Conservation (phyloP, 2,888 invertebrate genomes). For the Antheraea yamamai region DNA sequence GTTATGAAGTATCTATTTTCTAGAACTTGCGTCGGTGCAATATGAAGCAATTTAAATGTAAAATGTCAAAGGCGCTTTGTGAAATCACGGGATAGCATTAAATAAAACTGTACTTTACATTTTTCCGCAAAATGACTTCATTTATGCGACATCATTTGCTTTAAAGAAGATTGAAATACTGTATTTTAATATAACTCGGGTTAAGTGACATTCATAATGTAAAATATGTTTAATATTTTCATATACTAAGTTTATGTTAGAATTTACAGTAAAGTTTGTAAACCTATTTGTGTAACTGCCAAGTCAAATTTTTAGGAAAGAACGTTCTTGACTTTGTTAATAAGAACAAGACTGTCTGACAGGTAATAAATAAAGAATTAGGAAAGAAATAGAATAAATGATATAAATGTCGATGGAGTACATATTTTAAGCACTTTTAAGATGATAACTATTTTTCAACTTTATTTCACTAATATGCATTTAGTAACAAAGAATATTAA, state of each 20-base stretch:
- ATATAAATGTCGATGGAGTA: neutral
- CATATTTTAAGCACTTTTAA: neutral
- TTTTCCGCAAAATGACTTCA: neutral
- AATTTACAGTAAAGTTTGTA: no score
- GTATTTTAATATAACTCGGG: neutral
- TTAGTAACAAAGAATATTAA: no score
- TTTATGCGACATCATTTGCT: neutral
- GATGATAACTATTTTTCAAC: neutral
- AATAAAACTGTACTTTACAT: neutral
- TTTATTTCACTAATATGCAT: neutral
- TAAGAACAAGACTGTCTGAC: no score
- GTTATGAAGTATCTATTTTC: neutral
- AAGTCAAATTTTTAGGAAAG: neutral
- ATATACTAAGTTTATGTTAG: neutral
- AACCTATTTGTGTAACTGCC: neutral
- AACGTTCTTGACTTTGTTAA: neutral
- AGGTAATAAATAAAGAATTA: neutral
- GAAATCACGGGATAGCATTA: neutral
- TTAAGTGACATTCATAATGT: neutral
- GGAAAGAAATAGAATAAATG: neutral
- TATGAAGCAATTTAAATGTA: neutral
- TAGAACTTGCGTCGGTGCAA: neutral
- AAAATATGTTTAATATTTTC: neutral
- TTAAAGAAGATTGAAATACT: slow-evolving; percentile 2
- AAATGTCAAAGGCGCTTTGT: neutral